These are phyloP conservation scores for Lagopus muta DNA, from an alignment of 2,113 vertebrate genomes.

Conservation along the genomic window DNA sequence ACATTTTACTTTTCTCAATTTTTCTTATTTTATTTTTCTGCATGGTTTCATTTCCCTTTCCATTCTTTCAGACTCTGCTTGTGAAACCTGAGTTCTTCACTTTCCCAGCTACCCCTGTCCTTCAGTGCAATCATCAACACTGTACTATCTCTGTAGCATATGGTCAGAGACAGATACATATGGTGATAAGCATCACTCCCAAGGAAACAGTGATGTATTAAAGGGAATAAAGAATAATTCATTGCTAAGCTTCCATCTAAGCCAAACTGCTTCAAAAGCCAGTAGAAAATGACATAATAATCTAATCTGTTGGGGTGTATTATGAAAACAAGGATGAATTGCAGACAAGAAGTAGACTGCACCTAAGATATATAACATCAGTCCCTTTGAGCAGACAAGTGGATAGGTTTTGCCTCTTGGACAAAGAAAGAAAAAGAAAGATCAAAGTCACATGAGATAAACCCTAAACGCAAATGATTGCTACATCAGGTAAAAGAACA, in stretches of 20 bases:
- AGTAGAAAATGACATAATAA: conserved; percentile 1
- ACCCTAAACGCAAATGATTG: background rate
- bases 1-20: background rate
- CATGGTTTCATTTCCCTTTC: background rate
- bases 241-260: background rate
- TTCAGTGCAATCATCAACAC: background rate
- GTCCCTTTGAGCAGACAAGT: background rate
- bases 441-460: background rate
- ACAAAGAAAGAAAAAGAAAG: background rate
- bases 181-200: background rate
- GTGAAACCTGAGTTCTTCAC: background rate
- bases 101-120: background rate
- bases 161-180: background rate
- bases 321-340: background rate
- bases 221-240: background rate
- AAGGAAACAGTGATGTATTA: background rate
- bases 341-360: background rate
- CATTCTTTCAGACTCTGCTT: background rate
- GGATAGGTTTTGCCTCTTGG: background rate
- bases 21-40: background rate
- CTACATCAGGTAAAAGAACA: background rate
- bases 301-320: background rate
- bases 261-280: background rate
- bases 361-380: rapidly evolving
- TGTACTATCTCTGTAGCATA: background rate